Evolutionary conservation across 92 coral and sea anemone species (phyloP), one percentile per base, ranked within the genome.

Genomic region (Epizoanthus illoricatus): DNA sequence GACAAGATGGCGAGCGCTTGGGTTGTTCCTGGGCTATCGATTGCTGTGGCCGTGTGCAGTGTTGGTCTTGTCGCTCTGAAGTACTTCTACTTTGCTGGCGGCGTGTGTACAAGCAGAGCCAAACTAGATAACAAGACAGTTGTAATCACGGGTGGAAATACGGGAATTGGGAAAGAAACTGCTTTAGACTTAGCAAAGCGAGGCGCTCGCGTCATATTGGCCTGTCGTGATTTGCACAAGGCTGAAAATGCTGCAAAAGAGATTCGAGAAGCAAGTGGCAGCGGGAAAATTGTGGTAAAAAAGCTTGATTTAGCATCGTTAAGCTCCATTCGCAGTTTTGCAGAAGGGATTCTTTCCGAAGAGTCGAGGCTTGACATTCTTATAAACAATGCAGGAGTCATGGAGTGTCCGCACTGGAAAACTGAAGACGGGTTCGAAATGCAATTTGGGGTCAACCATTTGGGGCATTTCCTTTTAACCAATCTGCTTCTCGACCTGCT

Each of bases 331-430:
- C 91, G 90, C 52, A 80, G 76, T 10, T 94, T 94, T 87, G 94
- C 97, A 49, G 92, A 86, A 80, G 85, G 60, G 4, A 94, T 94
- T 83, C 80, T 85, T 80, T 85, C 91, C 23, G 90, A 84, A 42
- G 98, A 94, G 73, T 66, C 90, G 20, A 91, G 92, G 49, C 45
- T 94, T 2, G 93, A 94, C 74, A 87, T 94, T 74, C 81, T 94
- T 73, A 88, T 94, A 66, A 94, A 92, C 90, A 94, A 94, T 84
- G 98, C 98, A 45, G 98, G 98, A 12, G 85, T 92, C 17, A 83
- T 85, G 92, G 86, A 86, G 60, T 87, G 91, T 54, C 87, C 88
- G 13, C 84, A 84, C 28, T 69, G 73, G 89, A 83, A 79, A 67
- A 94, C 92, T 13, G 84, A 90, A 73, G 98, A 94, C 43, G 98